Evolutionary conservation across 2,888 invertebrate species (phyloP).

Genomic region (Mesochorus sp.): DNA sequence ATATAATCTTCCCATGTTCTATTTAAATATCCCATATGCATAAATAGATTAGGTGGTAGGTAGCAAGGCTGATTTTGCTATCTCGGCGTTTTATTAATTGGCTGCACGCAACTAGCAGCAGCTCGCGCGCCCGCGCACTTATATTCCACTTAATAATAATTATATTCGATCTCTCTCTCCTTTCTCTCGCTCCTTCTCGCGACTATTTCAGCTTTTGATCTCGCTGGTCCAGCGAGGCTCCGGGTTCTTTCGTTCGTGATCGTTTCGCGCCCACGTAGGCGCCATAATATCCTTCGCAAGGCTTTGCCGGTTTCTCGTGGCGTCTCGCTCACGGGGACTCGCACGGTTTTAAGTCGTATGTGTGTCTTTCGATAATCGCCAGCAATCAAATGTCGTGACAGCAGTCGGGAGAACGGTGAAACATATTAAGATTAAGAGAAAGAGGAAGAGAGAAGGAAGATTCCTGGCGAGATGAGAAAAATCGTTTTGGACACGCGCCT

Average conservation of each 20-base stretch:
- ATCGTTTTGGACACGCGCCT: not conserved
- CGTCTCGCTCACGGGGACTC: conserved; percentile 39
- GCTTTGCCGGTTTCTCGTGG: conserved; percentile 67
- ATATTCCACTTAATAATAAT: conserved; percentile 73
- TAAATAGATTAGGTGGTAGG: conserved; percentile 29
- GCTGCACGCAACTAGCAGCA: conserved; percentile 63
- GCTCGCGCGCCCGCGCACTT: conserved; percentile 61
- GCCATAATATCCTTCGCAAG: conserved; percentile 72
- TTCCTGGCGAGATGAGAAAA: not conserved
- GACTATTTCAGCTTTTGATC: conserved; percentile 21
- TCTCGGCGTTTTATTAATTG: conserved; percentile 66
- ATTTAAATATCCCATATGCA: not conserved
- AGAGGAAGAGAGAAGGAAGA: not conserved
- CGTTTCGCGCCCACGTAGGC: conserved; percentile 73
- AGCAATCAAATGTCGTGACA: conserved; percentile 28
- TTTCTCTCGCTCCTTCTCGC: conserved; percentile 29
- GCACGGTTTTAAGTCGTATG: conserved; percentile 42
- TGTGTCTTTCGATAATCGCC: conserved; percentile 37
- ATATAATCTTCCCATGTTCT: conserved; percentile 6
- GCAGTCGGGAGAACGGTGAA: conserved; percentile 2
- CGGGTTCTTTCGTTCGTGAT: conserved; percentile 41
- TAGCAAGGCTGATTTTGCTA: conserved; percentile 42
- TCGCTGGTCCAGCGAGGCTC: conserved; percentile 6
- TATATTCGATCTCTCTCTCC: conserved; percentile 43
- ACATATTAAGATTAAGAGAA: conserved; percentile 23